A percentile compares a stretch with the other conserved stretches of the same genome.
Evolutionary conservation across 23 tunicate species (phyloP).

Genomic region (Oikopleura vanhoeffeni): DNA sequence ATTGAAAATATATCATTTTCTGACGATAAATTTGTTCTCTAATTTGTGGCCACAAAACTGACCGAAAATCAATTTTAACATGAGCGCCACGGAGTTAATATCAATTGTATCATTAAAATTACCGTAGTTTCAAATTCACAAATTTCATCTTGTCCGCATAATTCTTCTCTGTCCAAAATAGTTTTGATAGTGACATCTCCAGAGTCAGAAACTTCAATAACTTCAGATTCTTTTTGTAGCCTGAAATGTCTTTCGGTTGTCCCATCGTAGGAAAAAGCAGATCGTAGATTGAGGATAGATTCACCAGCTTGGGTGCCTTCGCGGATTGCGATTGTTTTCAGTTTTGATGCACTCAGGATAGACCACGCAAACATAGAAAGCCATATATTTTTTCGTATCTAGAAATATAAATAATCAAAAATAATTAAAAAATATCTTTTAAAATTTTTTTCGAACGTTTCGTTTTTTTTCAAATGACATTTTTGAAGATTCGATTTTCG

Average conservation of each 20-base stretch:
- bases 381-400: neutral
- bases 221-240: neutral
- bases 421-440: too few species aligned
- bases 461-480: too few species aligned
- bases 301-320: neutral
- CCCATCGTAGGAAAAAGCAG: neutral
- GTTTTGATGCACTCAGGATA: neutral
- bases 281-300: neutral
- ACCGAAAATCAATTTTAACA: too few species aligned
- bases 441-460: too few species aligned
- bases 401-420: neutral
- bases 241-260: neutral
- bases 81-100: too few species aligned
- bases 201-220: neutral
- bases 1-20: too few species aligned
- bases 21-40: too few species aligned
- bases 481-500: too few species aligned
- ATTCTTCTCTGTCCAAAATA: neutral
- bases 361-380: neutral
- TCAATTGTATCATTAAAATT: too few species aligned
- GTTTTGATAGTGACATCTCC: neutral
- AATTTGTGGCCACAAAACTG: too few species aligned
- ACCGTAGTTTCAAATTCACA: neutral
- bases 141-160: neutral
- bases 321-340: neutral